Percentiles rank a stretch among this genome's conserved stretches.
phyloP scores from a whole-genome alignment of 2,888 invertebrate species.

The Venusia cambrica region DNA sequence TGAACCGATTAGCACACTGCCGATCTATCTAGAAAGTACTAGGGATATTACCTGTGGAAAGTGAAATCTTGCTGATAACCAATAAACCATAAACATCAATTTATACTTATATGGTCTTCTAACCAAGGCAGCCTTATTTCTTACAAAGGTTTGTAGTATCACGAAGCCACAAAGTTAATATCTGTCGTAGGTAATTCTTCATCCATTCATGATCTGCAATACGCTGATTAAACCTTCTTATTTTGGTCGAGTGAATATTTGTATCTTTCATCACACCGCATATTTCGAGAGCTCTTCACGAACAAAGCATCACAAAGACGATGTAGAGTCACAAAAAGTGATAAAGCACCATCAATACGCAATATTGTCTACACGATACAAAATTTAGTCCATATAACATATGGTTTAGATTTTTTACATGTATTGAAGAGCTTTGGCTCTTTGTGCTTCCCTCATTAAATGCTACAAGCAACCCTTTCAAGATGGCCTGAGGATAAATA shows the following conservation, averaged over 20 bases:
- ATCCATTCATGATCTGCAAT: slow-evolving; percentile 2
- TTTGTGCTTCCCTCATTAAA: slow-evolving; percentile 55
- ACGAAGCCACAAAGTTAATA: too few species aligned
- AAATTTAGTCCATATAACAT: slow-evolving; percentile 25
- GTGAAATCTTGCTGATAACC: too few species aligned
- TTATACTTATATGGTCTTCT: too few species aligned
- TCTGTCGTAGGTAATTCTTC: too few species aligned
- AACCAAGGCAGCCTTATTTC: too few species aligned
- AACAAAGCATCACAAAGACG: slow-evolving; percentile 21
- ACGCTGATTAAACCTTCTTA: slow-evolving; percentile 1
- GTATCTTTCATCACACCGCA: slow-evolving; percentile 13
- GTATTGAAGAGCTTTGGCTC: slow-evolving; percentile 23
- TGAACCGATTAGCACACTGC: too few species aligned
- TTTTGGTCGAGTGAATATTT: slow-evolving; percentile 4
- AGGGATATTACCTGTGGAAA: too few species aligned
- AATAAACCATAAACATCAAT: too few species aligned
- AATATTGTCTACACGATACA: slow-evolving; percentile 25
- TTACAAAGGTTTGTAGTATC: too few species aligned
- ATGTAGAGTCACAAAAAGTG: slow-evolving; percentile 22
- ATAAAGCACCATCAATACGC: slow-evolving; percentile 27
- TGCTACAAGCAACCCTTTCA: slow-evolving; percentile 58
- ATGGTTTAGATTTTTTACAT: slow-evolving; percentile 8
- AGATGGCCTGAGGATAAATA: slow-evolving; percentile 20
- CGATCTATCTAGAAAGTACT: too few species aligned
- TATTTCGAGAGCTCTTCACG: slow-evolving; percentile 18